These are phyloP conservation scores for Perithous albicinctus DNA, from an alignment of 2,888 invertebrate species.

Conservation along the genomic window DNA sequence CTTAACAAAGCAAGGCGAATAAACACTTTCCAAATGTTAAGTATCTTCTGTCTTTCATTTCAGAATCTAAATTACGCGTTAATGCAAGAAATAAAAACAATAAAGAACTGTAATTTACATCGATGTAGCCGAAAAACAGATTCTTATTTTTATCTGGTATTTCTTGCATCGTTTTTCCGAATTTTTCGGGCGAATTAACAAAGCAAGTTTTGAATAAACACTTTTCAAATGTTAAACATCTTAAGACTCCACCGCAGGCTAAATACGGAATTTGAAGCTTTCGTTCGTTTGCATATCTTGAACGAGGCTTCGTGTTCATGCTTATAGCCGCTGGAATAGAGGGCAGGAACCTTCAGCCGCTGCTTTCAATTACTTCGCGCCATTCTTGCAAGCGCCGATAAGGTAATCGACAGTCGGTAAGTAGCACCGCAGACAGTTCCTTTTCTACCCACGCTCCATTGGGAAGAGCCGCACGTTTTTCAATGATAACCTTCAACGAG, in stretches of 20 bases:
- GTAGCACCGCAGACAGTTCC: conserved; percentile 56
- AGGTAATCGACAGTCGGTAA: conserved; percentile 70
- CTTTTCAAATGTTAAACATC: conserved; percentile 4
- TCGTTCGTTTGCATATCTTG: not conserved
- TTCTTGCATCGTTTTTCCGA: not conserved
- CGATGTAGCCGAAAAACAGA: not conserved
- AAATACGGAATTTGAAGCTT: not conserved
- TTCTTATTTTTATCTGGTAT: not conserved
- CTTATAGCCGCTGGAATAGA: conserved; percentile 48
- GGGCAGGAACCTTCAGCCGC: conserved; percentile 66
- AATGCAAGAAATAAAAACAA: not conserved
- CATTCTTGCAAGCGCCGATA: conserved; percentile 61
- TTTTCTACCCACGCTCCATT: conserved; percentile 24
- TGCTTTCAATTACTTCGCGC: not conserved
- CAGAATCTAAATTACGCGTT: not conserved
- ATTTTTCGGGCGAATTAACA: too few species aligned
- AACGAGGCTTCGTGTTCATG: not conserved
- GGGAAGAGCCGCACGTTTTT: not conserved
- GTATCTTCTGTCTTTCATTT: not conserved
- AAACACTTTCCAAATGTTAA: too few species aligned
- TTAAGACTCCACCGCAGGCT: not conserved
- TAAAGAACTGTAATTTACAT: conserved; percentile 8
- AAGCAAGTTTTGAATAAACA: too few species aligned
- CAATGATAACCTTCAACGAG: conserved; percentile 32
- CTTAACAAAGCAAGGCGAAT: not conserved